Conservation (phyloP, 2,113 vertebrate species). For the Mirza zaza region DNA sequence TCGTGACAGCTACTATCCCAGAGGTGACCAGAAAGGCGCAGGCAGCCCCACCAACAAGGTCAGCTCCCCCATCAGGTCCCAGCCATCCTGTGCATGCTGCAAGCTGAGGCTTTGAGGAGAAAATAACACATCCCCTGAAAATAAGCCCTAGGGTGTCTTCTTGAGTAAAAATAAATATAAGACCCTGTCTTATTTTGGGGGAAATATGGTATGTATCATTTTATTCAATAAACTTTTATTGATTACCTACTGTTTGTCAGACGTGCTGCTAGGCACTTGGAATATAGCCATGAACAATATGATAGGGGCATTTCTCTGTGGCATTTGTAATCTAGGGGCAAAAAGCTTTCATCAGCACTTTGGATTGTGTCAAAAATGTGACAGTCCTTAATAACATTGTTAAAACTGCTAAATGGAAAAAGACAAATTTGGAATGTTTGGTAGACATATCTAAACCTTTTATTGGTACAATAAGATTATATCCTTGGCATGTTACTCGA, state of each 20-base stretch:
- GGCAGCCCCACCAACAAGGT: too few species aligned
- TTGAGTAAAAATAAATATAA: too few species aligned
- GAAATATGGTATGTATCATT: background rate
- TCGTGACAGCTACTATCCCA: too few species aligned
- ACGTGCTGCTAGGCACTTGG: background rate
- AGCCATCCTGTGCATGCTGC: too few species aligned
- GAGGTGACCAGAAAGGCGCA: too few species aligned
- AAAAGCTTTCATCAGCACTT: slow-evolving; percentile 12
- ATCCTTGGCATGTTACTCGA: background rate
- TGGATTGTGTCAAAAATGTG: background rate
- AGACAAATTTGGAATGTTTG: slow-evolving; percentile 3
- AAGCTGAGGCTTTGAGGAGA: too few species aligned
- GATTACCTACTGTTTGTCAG: background rate
- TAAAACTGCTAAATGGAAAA: slow-evolving; percentile 40
- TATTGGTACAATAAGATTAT: background rate
- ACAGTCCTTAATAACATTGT: background rate
- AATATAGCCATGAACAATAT: slow-evolving; percentile 7
- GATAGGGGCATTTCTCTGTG: background rate
- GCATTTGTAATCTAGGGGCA: slow-evolving; percentile 2
- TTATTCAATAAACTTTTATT: slow-evolving; percentile 34
- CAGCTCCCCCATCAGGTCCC: too few species aligned
- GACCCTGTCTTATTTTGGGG: too few species aligned
- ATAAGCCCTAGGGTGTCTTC: too few species aligned
- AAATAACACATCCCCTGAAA: too few species aligned
- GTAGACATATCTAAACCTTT: background rate